Base-by-base conservation (phyloP, 2,888 invertebrate species). In the Limenitis camilla region DNA sequence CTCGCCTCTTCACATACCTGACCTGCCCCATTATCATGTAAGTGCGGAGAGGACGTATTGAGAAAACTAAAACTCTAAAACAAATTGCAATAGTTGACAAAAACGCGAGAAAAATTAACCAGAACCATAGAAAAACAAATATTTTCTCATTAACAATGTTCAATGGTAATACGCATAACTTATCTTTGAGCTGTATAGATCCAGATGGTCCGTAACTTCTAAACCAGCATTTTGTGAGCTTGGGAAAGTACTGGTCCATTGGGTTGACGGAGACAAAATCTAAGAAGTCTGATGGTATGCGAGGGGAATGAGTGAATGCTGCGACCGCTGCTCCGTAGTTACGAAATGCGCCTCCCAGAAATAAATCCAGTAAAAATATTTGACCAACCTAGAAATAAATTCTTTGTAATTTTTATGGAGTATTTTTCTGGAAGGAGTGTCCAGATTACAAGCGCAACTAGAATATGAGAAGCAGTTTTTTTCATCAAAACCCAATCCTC, bases 81-180 rank as follows among this genome's bases (percentile, higher is more conserved):
- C 93, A 61, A 5, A 95, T 73, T 44, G 92, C 90, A 6, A 92
- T 58, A 5, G 88, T 82, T 0, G 93, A 90, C 19, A 92, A 62
- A 5, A 90, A 68, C 1, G 91, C 83, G 45, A 95, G 83, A 40
- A 91, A 72, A 29, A 92, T 81, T 8, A 94, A 87, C 92, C 95
- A 94, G 69, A 92, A 90, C 92, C 93, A 94, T 1, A 94, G 75
- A 44, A 94, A 89, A 1, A 92, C 85, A 66, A 93, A 94, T 60
- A 94, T 90, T 71, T 94, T 95, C 68, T 94, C 94, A 68, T 95
- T 94, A 40, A 95, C 89, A 59, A 93, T 91, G 67, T 95, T 95
- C 6, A 94, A 67, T 0, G 94, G 92, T 8, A 95, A 78, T n/a
- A 94, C 88, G 63, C 95, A 95, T 0, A 94, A 81, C 0, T 90